A percentile compares a stretch with the other conserved stretches of the same genome.
phyloP scores from a whole-genome alignment of 1,140 invertebrate genomes.

The Samia ricini region DNA sequence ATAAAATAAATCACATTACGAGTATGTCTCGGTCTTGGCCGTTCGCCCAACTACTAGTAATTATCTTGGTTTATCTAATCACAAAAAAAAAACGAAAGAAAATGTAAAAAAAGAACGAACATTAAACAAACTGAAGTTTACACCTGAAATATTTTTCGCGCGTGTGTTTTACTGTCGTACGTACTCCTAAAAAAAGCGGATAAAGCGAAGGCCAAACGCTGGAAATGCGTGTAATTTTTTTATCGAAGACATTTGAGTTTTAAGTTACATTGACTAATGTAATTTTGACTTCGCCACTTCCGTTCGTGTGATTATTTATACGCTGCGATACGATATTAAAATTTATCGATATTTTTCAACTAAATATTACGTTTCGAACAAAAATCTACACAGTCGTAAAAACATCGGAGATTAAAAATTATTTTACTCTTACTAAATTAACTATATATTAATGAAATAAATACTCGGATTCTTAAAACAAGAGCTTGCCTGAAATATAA shows the following conservation, averaged over 20 bases:
- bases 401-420: too few species aligned
- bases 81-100: neutral
- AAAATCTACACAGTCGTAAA: too few species aligned
- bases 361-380: too few species aligned
- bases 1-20: slow-evolving; percentile 19
- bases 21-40: slow-evolving; percentile 17
- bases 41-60: slow-evolving; percentile 19
- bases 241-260: neutral
- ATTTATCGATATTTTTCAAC: too few species aligned
- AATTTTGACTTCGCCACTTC: slow-evolving; percentile 5
- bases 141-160: neutral
- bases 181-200: neutral
- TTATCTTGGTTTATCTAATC: slow-evolving; percentile 9
- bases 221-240: neutral
- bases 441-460: neutral
- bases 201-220: neutral
- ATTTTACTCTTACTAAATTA: neutral
- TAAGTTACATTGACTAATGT: slow-evolving; percentile 6
- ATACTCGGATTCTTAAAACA: neutral
- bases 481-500: too few species aligned
- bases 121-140: neutral
- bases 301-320: neutral
- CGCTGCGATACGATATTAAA: neutral
- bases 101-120: neutral
- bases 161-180: neutral